Evolutionary conservation across 2,113 vertebrate species (phyloP), one percentile per base, ranked within the genome.

Genomic region (Clarias gariepinus): DNA sequence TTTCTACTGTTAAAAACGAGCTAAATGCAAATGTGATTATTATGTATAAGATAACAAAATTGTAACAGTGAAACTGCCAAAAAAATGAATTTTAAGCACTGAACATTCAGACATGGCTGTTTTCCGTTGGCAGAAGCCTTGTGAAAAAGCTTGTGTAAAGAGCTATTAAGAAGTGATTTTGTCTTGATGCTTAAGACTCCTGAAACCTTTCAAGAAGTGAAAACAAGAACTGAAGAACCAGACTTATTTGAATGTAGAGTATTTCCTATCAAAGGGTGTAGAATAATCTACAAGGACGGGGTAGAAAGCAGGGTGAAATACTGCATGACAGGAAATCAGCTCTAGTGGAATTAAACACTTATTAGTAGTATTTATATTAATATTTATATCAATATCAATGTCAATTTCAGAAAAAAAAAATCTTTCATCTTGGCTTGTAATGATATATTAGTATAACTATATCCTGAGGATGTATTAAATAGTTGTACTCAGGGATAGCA

Each of bases 191-290:
- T 53, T 23, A 76, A 76, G 28, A 61, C 33, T 61, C 11, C 57
- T 81, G 57, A 61, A 81, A 61, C 57, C 30, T 41, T 41, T 13
- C 21, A 41, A 41, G 53, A 81, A 61, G 78, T 61, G 41, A 81
- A 81, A 81, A 61, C 57, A 61, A 81, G 78, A 81, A 61, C 78
- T 81, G 78, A 81, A 61, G 53, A 81, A 25, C 12, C 57, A 1
- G 18, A 4, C 57, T 81, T 36, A 61, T 81, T 81, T 81, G 78
- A 81, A 81, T 61, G 78, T 25, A 41, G 30, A 25, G 13, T 36
- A 23, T 81, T 81, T 81, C 33, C 78, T 81, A 36, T 61, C 8
- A 3, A 7, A 41, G 57, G 33, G 58, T 23, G 57, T 41, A 8
- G 33, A 81, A 41, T 58, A 61, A 80, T 33, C 55, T 60, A 25